Percentiles rank a stretch among this genome's conserved stretches.
Conservation (phyloP, 2,113 vertebrate species). For the Salvator merianae region DNA sequence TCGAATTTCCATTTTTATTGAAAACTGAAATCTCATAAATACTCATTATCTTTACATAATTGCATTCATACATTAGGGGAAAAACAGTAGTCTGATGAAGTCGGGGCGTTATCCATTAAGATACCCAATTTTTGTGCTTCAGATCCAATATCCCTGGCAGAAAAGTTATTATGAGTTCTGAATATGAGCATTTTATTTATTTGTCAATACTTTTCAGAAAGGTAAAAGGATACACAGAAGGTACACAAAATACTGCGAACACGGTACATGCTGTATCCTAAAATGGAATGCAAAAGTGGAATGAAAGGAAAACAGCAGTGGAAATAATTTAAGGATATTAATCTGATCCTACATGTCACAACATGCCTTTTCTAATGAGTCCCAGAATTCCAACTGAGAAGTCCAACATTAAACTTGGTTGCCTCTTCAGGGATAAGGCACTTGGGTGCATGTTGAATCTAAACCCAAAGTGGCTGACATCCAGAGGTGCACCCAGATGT, state of each 20-base stretch:
- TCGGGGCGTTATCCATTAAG: constrained; percentile 20
- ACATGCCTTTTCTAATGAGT: no score
- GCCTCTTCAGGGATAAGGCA: no score
- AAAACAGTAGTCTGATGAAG: constrained; percentile 4
- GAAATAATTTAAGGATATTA: not conserved
- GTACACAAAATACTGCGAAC: not conserved
- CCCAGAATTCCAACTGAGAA: no score
- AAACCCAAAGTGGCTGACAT: no score
- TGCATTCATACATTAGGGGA: constrained; percentile 17
- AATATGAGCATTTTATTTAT: not conserved
- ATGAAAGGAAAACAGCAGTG: not conserved
- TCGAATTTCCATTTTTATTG: constrained; percentile 32
- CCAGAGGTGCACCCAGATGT: no score
- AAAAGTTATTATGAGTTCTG: constrained; percentile 32
- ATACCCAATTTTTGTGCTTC: not conserved
- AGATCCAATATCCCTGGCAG: constrained; percentile 13
- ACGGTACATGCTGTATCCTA: not conserved
- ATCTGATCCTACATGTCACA: not conserved
- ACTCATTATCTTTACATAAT: constrained; percentile 14
- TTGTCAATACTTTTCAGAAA: constrained; percentile 17
- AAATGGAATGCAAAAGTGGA: not conserved
- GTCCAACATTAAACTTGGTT: no score
- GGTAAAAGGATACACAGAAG: not conserved
- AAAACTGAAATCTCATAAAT: constrained; percentile 28
- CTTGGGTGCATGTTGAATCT: no score